Conservation (phyloP, 1,140 invertebrate species). For the Stegodyphus mimosarum region DNA sequence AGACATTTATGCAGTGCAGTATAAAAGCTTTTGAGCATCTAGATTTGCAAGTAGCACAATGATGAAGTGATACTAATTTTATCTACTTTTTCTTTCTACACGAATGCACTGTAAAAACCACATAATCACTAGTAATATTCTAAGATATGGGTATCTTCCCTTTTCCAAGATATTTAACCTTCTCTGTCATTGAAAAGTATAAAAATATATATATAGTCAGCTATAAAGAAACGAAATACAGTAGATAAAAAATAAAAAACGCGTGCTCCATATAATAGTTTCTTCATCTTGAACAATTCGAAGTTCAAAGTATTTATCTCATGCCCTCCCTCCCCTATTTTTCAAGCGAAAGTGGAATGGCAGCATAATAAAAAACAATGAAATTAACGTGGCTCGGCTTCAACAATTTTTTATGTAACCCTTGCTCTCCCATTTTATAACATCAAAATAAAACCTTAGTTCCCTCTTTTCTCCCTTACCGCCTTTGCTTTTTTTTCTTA, state of each 20-base stretch:
- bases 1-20: no score
- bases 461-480: no score
- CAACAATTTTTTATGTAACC: background rate
- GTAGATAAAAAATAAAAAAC: conserved; percentile 21
- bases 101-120: background rate
- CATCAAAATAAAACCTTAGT: no score
- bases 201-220: conserved; percentile 15
- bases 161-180: background rate
- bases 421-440: no score
- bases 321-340: background rate
- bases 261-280: background rate
- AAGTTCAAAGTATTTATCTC: background rate
- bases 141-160: conserved; percentile 17
- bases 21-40: no score
- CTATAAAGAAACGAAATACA: conserved; percentile 26
- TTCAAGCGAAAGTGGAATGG: conserved; percentile 1
- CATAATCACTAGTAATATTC: background rate
- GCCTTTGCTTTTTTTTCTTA: no score
- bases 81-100: no score
- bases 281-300: background rate
- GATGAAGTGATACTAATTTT: no score
- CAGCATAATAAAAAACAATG: background rate
- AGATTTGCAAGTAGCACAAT: no score
- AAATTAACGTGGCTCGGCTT: background rate
- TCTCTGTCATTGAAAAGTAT: conserved; percentile 11